These are phyloP conservation scores for Liparis tanakae DNA, from an alignment of 2,797 vertebrate genomes.

Conservation along the genomic window DNA sequence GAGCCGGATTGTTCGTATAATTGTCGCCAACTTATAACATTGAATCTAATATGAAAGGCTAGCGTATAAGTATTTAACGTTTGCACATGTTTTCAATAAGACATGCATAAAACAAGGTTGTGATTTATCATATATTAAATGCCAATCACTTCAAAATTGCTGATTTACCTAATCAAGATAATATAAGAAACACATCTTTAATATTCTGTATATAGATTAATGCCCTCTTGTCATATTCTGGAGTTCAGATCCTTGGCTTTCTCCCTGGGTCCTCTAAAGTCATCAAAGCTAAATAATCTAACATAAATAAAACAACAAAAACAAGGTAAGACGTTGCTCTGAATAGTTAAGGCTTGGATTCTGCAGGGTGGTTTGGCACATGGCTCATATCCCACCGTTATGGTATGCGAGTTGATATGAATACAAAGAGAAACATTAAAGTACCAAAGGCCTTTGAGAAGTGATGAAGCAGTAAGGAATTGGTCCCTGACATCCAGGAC, in stretches of 20 bases:
- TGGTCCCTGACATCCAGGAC: constrained; percentile 38
- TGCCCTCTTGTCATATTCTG: not conserved
- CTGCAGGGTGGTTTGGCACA: constrained; percentile 28
- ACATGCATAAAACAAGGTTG: too few relatives aligned
- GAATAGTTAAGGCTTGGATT: constrained; percentile 8
- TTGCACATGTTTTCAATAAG: too few relatives aligned
- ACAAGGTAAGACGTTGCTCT: constrained; percentile 6
- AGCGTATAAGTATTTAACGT: too few relatives aligned
- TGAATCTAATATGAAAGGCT: not conserved
- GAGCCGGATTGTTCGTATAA: not conserved
- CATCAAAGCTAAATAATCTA: not conserved
- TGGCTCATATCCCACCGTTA: constrained; percentile 24
- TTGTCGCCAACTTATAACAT: not conserved
- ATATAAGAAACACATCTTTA: not conserved
- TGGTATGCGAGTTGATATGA: constrained; percentile 39
- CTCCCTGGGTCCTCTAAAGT: not conserved
- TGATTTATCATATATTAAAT: not conserved
- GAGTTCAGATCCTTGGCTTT: not conserved
- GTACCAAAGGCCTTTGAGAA: constrained; percentile 48
- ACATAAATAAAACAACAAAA: not conserved
- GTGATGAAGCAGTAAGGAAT: constrained; percentile 52
- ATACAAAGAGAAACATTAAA: constrained; percentile 26
- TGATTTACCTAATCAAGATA: not conserved
- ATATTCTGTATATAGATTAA: not conserved
- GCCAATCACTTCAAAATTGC: not conserved